Evolutionary conservation across 2,888 invertebrate genomes (phyloP).

Genomic region (Protodeltote pygarga): DNA sequence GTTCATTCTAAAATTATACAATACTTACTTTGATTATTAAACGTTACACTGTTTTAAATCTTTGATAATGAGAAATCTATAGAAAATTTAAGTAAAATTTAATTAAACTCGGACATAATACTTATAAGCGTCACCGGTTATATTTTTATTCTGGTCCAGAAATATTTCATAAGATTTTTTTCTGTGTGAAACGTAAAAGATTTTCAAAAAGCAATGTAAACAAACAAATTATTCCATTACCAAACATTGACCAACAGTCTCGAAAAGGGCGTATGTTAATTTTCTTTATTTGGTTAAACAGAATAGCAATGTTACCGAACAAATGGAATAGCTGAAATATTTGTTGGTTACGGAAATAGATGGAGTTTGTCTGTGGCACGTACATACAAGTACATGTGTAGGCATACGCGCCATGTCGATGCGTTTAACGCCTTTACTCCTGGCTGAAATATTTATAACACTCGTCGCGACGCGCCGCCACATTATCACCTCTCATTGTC

Average conservation of each 20-base stretch:
- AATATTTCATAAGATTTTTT: too few relatives aligned
- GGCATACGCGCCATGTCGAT: conserved; percentile 47
- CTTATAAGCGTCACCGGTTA: too few relatives aligned
- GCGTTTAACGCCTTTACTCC: conserved; percentile 54
- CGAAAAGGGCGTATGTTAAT: too few relatives aligned
- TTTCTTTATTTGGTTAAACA: too few relatives aligned
- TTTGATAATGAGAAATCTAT: too few relatives aligned
- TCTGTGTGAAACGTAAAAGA: too few relatives aligned
- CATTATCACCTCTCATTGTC: conserved; percentile 27
- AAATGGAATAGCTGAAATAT: conserved; percentile 51
- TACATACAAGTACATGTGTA: conserved; percentile 32
- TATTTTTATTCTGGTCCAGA: too few relatives aligned
- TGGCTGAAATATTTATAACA: conserved; percentile 58
- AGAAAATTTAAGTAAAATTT: too few relatives aligned
- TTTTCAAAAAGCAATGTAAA: too few relatives aligned
- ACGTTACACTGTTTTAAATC: conserved; percentile 28
- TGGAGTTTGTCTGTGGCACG: conserved; percentile 43
- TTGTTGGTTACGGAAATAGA: conserved; percentile 67
- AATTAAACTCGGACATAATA: too few relatives aligned
- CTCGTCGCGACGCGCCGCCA: conserved; percentile 27
- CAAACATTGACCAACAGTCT: too few relatives aligned
- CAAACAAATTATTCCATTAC: too few relatives aligned
- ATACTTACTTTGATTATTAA: conserved; percentile 27
- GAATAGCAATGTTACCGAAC: background rate
- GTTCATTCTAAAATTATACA: conserved; percentile 39